Evolutionary conservation across 1,140 invertebrate genomes (phyloP).

Genomic region (Eciton burchellii): DNA sequence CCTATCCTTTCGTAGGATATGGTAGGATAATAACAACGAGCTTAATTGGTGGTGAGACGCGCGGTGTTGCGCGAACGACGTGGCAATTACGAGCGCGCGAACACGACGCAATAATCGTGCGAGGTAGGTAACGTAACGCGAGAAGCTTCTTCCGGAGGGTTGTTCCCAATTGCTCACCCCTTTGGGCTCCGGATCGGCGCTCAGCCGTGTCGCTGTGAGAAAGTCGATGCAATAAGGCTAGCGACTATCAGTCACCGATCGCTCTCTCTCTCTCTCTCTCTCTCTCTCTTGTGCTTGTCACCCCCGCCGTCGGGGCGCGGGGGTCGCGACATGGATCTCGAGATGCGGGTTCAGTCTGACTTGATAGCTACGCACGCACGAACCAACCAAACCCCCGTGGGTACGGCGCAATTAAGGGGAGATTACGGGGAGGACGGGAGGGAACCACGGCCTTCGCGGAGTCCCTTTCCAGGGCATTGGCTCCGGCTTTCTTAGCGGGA

Average conservation of each 20-base stretch:
- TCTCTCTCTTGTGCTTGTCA: not conserved
- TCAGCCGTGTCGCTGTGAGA: not conserved
- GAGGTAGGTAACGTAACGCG: too few relatives aligned
- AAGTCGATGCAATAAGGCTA: not conserved
- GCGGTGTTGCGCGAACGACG: too few relatives aligned
- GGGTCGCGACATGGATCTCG: slow-evolving; percentile 8
- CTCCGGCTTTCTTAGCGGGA: slow-evolving; percentile 5
- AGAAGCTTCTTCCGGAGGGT: not conserved
- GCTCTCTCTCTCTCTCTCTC: too few relatives aligned
- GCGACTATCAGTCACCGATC: not conserved
- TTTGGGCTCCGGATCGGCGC: not conserved
- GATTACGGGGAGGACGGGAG: not conserved
- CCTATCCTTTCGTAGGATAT: too few relatives aligned
- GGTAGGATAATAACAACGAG: too few relatives aligned
- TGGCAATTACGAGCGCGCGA: too few relatives aligned
- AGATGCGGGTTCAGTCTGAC: not conserved
- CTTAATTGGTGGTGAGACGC: too few relatives aligned
- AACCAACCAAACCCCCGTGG: not conserved
- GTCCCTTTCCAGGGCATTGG: slow-evolving; percentile 20
- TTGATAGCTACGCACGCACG: not conserved
- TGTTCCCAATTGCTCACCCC: not conserved
- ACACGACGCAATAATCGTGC: too few relatives aligned
- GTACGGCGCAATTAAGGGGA: slow-evolving; percentile 14
- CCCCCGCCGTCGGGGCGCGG: not conserved
- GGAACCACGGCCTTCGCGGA: not conserved